Percentiles rank a stretch among this genome's conserved stretches.
phyloP scores from a whole-genome alignment of 2,888 invertebrate genomes.

The Euclidia mi region DNA sequence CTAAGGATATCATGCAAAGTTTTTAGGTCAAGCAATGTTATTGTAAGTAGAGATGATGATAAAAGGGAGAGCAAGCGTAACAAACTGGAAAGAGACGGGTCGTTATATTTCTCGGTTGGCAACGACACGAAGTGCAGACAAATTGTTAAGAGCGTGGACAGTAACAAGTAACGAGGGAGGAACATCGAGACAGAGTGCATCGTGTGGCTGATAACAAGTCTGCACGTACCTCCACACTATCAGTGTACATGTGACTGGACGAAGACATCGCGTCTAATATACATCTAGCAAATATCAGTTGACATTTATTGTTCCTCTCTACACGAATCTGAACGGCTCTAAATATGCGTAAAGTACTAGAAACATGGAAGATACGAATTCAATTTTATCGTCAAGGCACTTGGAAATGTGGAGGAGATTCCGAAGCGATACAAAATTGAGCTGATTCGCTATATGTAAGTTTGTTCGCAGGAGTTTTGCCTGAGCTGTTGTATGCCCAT shows the following conservation, averaged over 20 bases:
- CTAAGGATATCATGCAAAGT: slow-evolving; percentile 35
- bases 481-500: slow-evolving; percentile 93
- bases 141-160: slow-evolving; percentile 47
- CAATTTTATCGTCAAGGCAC: slow-evolving; percentile 75
- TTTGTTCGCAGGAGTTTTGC: slow-evolving; percentile 96
- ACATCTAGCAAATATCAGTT: slow-evolving; percentile 31
- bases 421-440: slow-evolving; percentile 55
- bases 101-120: slow-evolving; percentile 29
- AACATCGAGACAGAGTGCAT: slow-evolving; percentile 61
- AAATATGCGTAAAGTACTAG: slow-evolving; percentile 43
- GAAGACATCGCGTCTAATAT: slow-evolving; percentile 12
- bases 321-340: slow-evolving; percentile 34
- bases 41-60: slow-evolving; percentile 19
- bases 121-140: slow-evolving; percentile 52
- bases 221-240: slow-evolving; percentile 66
- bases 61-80: slow-evolving; percentile 37
- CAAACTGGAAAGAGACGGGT: slow-evolving; percentile 37
- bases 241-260: slow-evolving; percentile 18
- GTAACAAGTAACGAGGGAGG: slow-evolving; percentile 44
- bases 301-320: slow-evolving; percentile 27
- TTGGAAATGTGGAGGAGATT: slow-evolving; percentile 71
- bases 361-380: slow-evolving; percentile 64
- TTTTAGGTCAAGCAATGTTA: slow-evolving; percentile 21
- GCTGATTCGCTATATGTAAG: slow-evolving; percentile 93
- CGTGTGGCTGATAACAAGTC: slow-evolving; percentile 52